Evolutionary conservation across 2,888 invertebrate species (phyloP).

Genomic region (Clivina fossor): DNA sequence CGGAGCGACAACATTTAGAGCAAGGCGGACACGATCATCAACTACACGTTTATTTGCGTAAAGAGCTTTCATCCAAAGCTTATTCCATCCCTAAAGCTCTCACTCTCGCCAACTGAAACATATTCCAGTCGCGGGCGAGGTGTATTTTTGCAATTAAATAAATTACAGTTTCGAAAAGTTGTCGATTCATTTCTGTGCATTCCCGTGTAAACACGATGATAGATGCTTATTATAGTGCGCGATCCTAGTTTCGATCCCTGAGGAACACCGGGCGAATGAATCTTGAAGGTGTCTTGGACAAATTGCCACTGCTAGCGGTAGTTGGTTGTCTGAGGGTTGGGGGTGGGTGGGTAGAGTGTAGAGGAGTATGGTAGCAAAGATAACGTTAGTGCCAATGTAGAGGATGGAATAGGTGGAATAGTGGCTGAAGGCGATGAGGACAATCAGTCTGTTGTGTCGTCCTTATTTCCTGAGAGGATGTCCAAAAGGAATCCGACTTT

Average conservation of each 20-base stretch:
- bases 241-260: slow-evolving; percentile 51
- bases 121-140: too few species aligned
- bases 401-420: slow-evolving; percentile 47
- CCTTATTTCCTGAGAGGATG: slow-evolving; percentile 51
- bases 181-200: slow-evolving; percentile 42
- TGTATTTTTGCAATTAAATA: slow-evolving; percentile 33
- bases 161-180: slow-evolving; percentile 37
- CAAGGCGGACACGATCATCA: too few species aligned
- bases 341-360: slow-evolving; percentile 39
- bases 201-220: slow-evolving; percentile 52
- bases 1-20: too few species aligned
- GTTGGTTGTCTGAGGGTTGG: too few species aligned
- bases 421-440: slow-evolving; percentile 53
- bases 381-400: slow-evolving; percentile 17
- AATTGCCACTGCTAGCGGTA: slow-evolving; percentile 51
- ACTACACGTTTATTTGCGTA: too few species aligned
- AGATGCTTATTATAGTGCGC: slow-evolving; percentile 53
- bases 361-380: background rate
- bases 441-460: slow-evolving; percentile 50
- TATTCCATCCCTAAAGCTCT: too few species aligned
- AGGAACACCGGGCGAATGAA: slow-evolving; percentile 49
- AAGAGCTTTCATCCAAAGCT: too few species aligned
- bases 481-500: slow-evolving; percentile 47
- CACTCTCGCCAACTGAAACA: too few species aligned
- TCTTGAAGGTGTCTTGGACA: slow-evolving; percentile 53